Conservation (phyloP, 1,140 invertebrate species). For the Neodiprion fabricii region DNA sequence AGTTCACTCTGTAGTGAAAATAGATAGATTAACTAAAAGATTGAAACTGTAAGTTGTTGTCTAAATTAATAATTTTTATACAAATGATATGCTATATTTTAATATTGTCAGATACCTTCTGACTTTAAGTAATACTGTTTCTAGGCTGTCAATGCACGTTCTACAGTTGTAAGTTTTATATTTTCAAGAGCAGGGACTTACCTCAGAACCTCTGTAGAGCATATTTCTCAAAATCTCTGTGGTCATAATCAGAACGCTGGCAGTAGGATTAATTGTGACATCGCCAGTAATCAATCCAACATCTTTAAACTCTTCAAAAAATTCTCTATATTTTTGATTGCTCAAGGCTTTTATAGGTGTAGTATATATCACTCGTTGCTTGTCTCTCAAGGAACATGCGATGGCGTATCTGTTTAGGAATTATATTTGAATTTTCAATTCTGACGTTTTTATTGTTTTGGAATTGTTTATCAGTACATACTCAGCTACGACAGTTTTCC, state of each 20-base stretch:
- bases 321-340: constrained; percentile 99
- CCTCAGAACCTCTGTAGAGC: constrained; percentile 97
- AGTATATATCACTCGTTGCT: constrained; percentile 96
- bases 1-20: no score
- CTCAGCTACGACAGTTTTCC: constrained; percentile 99
- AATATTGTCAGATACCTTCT: no score
- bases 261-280: constrained; percentile 98
- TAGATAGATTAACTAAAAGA: no score
- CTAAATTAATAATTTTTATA: no score
- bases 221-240: constrained; percentile 99
- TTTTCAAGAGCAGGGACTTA: constrained; percentile 30
- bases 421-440: constrained; percentile 20
- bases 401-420: constrained; percentile 70
- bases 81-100: no score
- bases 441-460: constrained; percentile 9
- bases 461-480: constrained; percentile 65
- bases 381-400: constrained; percentile 72
- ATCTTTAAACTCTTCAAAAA: constrained; percentile 97
- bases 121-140: no score
- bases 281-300: constrained; percentile 98
- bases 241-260: constrained; percentile 99
- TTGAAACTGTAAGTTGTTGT: no score
- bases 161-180: no score
- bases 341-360: constrained; percentile 99
- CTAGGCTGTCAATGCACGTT: no score